These are phyloP conservation scores for Lepidurus packardi DNA, from an alignment of 1,140 invertebrate genomes.

Conservation along the genomic window DNA sequence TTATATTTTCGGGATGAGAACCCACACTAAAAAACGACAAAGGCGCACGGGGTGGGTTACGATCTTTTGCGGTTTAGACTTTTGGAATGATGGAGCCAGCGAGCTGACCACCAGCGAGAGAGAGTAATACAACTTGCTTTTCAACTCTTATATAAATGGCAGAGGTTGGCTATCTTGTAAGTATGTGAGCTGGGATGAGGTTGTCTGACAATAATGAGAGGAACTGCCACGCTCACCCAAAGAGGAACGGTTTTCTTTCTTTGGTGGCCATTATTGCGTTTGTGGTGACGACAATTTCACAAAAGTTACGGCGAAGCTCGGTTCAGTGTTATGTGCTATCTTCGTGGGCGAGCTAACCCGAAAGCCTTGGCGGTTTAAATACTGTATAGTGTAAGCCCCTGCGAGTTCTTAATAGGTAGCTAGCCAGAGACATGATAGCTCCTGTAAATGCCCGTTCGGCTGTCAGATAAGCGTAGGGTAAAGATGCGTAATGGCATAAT, in stretches of 20 bases:
- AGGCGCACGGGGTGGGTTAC: background rate
- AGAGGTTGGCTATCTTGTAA: background rate
- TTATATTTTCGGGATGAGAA: background rate
- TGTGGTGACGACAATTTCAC: background rate
- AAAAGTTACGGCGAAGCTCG: background rate
- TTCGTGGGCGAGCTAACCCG: background rate
- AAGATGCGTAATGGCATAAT: background rate
- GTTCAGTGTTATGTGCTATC: background rate
- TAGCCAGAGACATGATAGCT: background rate
- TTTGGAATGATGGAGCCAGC: background rate
- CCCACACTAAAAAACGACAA: background rate
- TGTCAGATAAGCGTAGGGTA: background rate
- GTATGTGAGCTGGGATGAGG: background rate
- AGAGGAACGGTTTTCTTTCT: background rate
- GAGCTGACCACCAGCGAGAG: background rate
- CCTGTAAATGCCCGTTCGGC: conserved; percentile 17
- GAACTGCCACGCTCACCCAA: background rate
- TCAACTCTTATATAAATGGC: background rate
- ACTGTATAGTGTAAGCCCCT: background rate
- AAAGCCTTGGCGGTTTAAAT: background rate
- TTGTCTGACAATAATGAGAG: conserved; percentile 13
- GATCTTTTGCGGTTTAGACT: background rate
- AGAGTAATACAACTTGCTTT: background rate
- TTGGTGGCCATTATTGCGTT: background rate
- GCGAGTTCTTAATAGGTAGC: background rate